Evolutionary conservation across 2,888 invertebrate species (phyloP), one percentile per base, ranked within the genome.

Genomic region (Clistopyga incitator): DNA sequence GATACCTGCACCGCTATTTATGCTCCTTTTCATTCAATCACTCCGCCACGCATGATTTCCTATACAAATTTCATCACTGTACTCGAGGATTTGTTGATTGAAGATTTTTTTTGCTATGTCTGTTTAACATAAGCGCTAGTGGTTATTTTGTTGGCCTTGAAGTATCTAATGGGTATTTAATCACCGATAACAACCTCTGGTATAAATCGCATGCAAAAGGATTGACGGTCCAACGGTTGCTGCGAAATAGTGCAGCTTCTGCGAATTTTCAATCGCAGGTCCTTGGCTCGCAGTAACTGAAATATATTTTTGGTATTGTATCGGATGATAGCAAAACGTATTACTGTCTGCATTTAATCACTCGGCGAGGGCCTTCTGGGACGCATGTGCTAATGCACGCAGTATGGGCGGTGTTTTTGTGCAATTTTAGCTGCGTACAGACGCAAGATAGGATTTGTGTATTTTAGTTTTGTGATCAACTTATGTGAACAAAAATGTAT

Each of bases 231-330:
- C 3, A 8, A 59, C 18, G n/a, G 76, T 76, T 52, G 11, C 67
- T 76, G 65, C 65, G 76, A 67, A 76, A 76, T 76, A 61, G 2
- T 64, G 52, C 20, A 52, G 59, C 34, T 8, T 61, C 18, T 52
- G 75, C 65, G 34, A 23, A 76, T 25, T 8, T 47, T 23, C 13
- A 47, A 52, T 67, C 52, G 54, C 54, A 65, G 54, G 38, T 15
- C 42, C 18, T 10, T 64, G 65, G 76, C 59, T 70, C 68, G 68
- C 52, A 67, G 68, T 47, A 13, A 59, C 65, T 42, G 10, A 6
- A 23, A 2, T 8, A 2, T 15, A 25, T 50, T 50, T 13, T 25
- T 6, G 29, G 3, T 29, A 2, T 15, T 59, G 15, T 4, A 15
- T 13, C 6, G 23, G 10, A 3, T 8, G 11, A 11, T n/a, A 18